Conservation (phyloP, 2,113 vertebrate species). For the Scartelaos histophorus region DNA sequence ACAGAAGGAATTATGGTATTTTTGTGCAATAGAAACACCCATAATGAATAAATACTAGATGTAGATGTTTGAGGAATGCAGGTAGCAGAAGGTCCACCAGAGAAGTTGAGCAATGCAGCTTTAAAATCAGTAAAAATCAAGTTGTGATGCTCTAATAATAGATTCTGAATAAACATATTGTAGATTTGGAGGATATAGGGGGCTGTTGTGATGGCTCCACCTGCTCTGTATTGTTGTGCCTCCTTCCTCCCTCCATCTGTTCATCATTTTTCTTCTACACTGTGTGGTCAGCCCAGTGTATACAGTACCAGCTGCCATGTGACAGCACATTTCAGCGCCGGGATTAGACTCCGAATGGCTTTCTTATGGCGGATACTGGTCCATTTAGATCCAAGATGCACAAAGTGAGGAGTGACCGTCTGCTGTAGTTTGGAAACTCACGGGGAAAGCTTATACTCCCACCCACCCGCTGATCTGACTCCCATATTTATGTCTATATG, state of each 20-base stretch:
- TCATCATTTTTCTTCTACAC: constrained; percentile 30
- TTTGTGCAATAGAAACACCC: no score
- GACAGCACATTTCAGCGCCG: constrained; percentile 23
- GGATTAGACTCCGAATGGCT: constrained; percentile 16
- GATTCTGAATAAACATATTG: neutral
- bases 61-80: no score
- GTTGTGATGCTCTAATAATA: neutral
- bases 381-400: neutral
- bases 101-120: no score
- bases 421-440: constrained; percentile 4
- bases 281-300: constrained; percentile 40
- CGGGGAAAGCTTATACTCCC: neutral
- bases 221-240: constrained; percentile 31
- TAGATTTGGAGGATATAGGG: neutral
- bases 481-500: neutral
- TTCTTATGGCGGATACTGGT: constrained; percentile 17
- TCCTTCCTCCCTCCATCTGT: constrained; percentile 42
- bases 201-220: constrained; percentile 2
- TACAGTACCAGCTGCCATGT: constrained; percentile 45
- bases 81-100: no score
- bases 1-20: no score
- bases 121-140: neutral
- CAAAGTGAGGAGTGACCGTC: constrained; percentile 1
- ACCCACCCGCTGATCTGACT: neutral
- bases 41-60: no score